Evolutionary conservation across 2,888 invertebrate genomes (phyloP).

Genomic region (Philereme transversata): DNA sequence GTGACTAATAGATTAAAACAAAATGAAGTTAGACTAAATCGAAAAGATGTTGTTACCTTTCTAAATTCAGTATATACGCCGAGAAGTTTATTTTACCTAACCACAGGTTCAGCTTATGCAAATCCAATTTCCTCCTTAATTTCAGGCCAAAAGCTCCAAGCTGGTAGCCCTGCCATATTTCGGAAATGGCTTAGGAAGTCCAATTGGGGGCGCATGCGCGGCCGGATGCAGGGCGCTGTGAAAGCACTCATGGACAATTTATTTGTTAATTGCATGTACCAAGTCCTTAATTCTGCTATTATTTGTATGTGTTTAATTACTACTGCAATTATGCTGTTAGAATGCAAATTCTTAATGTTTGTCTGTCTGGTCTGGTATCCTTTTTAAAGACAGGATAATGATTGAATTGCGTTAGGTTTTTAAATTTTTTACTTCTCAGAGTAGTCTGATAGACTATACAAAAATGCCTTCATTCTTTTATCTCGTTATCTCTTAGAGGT

Average conservation of each 20-base stretch:
- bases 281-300: slow-evolving; percentile 29
- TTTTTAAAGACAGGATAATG: background rate
- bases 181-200: slow-evolving; percentile 81
- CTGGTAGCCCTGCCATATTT: slow-evolving; percentile 51
- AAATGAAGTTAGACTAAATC: too few species aligned
- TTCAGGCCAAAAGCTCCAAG: slow-evolving; percentile 21
- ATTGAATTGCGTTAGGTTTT: too few species aligned
- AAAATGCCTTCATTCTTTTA: too few species aligned
- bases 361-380: slow-evolving; percentile 1
- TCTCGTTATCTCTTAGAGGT: too few species aligned
- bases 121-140: slow-evolving; percentile 39
- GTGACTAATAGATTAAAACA: too few species aligned
- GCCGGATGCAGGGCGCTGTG: slow-evolving; percentile 76
- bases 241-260: slow-evolving; percentile 71
- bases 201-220: slow-evolving; percentile 77
- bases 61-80: too few species aligned
- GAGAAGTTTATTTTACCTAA: too few species aligned
- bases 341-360: slow-evolving; percentile 15
- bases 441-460: too few species aligned
- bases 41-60: too few species aligned
- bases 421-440: too few species aligned
- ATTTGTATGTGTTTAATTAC: slow-evolving; percentile 29
- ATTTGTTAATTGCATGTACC: slow-evolving; percentile 57
- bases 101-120: background rate
- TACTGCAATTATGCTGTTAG: slow-evolving; percentile 14